Evolutionary conservation across 1,140 invertebrate species (phyloP), one percentile per base, ranked within the genome.

Genomic region (Lysiphlebus fabarum): DNA sequence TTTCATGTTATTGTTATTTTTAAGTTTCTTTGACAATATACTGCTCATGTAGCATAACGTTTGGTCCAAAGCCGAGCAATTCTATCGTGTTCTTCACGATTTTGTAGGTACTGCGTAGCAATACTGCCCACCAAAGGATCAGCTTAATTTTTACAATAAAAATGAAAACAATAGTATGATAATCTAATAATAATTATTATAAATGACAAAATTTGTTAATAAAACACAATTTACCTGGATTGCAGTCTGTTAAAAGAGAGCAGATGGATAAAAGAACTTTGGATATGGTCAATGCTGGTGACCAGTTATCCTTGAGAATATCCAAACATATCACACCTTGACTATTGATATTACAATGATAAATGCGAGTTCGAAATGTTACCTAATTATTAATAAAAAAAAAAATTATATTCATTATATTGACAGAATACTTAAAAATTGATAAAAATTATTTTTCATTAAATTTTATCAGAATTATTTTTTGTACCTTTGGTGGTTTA

Each of bases 1-100:
- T 26, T 26, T 40, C 10, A 34, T 33, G 8, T 40, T 49, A 33
- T 17, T 17, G 56, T 63, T 56, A 59, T 42, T 53, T 50, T 58
- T 37, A 40, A 61, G 12, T 62, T 26, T 26, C 4, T 26, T 26
- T 26, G 0, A 26, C 4, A 26, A 26, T 26, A 26, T 26, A 26
- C 17, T 65, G 73, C 71, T 93, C 91, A 95, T 84, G 93, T 95
- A 58, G 95, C 93, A 78, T 96, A 99, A 70, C 95, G 87, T 79
- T 98, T 98, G 68, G 96, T 99, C 96, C 96, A 99, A 65, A 96
- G 87, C 74, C 95, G 87, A 63, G 96, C 96, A 77, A 96, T 96
- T 74, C 94, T 89, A 82, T 99, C 96, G 73, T 99, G 96, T 78
- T 98, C 95, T 79, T 96, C 92, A 56, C 95, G 85, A 82, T 99